A percentile compares a stretch with the other conserved stretches of the same genome.
phyloP scores from a whole-genome alignment of 2,888 invertebrate genomes.

The Lepidocyrtinus sp. region DNA sequence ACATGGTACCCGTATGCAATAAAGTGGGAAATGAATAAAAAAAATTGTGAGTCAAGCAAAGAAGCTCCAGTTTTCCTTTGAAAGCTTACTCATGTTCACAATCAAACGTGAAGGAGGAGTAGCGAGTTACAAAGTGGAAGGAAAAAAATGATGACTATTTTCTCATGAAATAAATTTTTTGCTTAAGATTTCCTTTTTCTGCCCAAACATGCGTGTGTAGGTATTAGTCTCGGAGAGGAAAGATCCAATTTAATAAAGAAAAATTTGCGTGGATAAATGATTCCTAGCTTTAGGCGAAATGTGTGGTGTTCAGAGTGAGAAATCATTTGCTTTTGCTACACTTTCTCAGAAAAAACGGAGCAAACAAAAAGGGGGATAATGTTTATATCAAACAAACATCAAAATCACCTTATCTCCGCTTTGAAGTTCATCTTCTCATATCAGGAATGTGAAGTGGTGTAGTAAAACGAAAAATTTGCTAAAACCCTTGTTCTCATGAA shows the following conservation, averaged over 20 bases:
- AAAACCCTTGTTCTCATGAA: neutral
- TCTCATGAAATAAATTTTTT: conserved; percentile 28
- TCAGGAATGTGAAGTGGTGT: neutral
- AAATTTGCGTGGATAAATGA: neutral
- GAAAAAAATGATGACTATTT: conserved; percentile 13
- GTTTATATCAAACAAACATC: neutral
- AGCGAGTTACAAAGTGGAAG: neutral
- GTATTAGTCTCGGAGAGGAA: too few species aligned
- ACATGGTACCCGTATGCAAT: neutral
- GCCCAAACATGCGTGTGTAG: too few species aligned
- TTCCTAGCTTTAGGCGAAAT: neutral
- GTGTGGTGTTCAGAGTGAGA: neutral
- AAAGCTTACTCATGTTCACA: too few species aligned
- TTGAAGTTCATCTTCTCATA: neutral
- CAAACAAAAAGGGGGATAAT: neutral
- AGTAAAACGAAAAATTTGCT: neutral
- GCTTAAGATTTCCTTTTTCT: too few species aligned
- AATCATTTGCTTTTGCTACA: neutral
- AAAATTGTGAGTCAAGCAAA: neutral
- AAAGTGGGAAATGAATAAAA: neutral
- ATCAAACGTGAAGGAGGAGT: too few species aligned
- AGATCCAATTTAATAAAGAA: neutral
- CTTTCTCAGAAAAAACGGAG: neutral
- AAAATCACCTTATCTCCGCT: neutral
- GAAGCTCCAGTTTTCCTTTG: conserved; percentile 29